Evolutionary conservation across 1,140 invertebrate genomes (phyloP).

Genomic region (Eufriesea mexicana): DNA sequence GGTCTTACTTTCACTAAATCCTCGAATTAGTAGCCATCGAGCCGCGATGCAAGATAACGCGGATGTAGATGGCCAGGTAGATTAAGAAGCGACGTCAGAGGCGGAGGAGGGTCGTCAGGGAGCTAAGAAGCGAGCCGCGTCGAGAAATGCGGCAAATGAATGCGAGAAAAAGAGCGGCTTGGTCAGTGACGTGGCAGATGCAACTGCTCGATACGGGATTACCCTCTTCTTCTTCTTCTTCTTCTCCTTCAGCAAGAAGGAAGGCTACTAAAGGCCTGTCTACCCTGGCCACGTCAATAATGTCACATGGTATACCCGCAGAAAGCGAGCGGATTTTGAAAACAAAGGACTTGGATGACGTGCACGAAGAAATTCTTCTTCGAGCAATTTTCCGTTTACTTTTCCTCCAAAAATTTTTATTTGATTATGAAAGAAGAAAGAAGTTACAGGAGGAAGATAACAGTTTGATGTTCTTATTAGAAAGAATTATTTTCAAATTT

Average conservation of each 20-base stretch:
- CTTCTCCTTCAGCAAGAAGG: neutral
- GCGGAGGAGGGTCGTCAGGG: conserved; percentile 22
- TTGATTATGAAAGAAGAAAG: too few relatives aligned
- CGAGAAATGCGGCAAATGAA: conserved; percentile 51
- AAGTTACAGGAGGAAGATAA: too few relatives aligned
- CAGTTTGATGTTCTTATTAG: too few relatives aligned
- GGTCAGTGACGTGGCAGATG: conserved; percentile 78
- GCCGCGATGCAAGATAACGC: conserved; percentile 78
- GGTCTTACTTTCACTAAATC: conserved; percentile 77
- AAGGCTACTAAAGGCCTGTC: conserved; percentile 60
- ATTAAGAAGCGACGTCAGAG: conserved; percentile 67
- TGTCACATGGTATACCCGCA: conserved; percentile 30
- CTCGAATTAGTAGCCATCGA: conserved; percentile 79
- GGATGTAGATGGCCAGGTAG: conserved; percentile 73
- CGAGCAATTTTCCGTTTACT: neutral
- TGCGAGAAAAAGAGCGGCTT: conserved; percentile 55
- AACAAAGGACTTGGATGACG: conserved; percentile 13
- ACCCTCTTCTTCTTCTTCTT: conserved; percentile 59
- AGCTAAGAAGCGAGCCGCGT: conserved; percentile 25
- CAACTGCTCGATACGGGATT: conserved; percentile 67
- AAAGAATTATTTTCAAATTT: too few relatives aligned
- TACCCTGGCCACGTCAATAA: conserved; percentile 33
- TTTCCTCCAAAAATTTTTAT: too few relatives aligned
- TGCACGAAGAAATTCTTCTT: neutral
- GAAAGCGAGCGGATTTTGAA: conserved; percentile 18